A percentile compares a stretch with the other conserved stretches of the same genome.
These are phyloP conservation scores for Megalurothrips usitatus DNA, from an alignment of 2,888 invertebrate genomes.

Conservation along the genomic window DNA sequence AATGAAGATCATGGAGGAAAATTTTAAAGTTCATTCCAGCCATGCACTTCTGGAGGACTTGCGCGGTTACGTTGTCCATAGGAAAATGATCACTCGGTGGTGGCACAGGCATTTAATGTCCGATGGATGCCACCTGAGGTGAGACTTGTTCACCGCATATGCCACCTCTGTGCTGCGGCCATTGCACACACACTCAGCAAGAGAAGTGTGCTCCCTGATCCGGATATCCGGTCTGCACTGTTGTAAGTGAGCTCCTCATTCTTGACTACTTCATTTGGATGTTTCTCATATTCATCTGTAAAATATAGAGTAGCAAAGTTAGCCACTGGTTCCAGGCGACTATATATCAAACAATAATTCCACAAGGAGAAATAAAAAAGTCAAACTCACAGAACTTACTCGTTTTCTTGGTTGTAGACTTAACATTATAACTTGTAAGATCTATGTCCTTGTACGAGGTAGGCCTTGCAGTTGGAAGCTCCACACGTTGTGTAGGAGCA, in stretches of 20 bases:
- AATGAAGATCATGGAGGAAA: background rate
- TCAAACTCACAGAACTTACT: constrained; percentile 42
- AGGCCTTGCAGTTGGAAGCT: constrained; percentile 35
- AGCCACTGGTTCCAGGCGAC: background rate
- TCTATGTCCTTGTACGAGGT: constrained; percentile 40
- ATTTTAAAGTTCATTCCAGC: background rate
- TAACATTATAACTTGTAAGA: constrained; percentile 44
- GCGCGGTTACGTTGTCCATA: background rate
- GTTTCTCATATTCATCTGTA: constrained; percentile 78
- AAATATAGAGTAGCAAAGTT: constrained; percentile 39
- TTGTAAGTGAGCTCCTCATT: constrained; percentile 84
- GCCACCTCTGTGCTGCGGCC: background rate
- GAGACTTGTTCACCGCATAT: background rate
- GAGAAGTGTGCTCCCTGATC: background rate
- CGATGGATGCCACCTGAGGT: background rate
- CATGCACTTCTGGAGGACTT: background rate
- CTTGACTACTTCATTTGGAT: constrained; percentile 88
- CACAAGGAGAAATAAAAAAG: background rate
- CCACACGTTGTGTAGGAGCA: background rate
- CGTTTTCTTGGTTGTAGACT: constrained; percentile 62
- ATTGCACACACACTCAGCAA: constrained; percentile 4
- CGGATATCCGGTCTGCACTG: constrained; percentile 41
- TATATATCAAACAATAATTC: background rate
- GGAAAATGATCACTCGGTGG: background rate
- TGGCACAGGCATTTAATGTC: background rate